Conservation (phyloP, 2,797 vertebrate genomes). For the Molothrus aeneus region DNA sequence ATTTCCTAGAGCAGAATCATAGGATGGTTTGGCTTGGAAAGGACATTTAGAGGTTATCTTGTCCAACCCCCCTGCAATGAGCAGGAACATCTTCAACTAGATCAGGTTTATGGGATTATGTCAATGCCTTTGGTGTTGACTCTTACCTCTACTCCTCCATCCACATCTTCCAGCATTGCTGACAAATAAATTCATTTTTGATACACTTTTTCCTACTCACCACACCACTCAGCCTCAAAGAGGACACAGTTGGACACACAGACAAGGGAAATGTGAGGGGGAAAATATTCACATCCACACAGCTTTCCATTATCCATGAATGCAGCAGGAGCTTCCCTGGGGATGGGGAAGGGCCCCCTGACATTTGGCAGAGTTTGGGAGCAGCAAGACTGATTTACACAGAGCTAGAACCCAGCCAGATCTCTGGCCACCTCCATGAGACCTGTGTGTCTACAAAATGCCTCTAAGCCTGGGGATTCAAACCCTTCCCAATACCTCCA, state of each 20-base stretch:
- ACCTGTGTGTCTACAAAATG: background rate
- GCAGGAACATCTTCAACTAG: background rate
- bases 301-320: background rate
- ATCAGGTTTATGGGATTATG: background rate
- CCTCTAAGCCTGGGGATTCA: background rate
- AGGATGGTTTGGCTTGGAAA: background rate
- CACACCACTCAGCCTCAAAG: background rate
- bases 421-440: background rate
- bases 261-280: background rate
- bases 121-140: background rate
- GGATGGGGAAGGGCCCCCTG: background rate
- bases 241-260: rapidly evolving
- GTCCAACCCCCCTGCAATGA: background rate
- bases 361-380: background rate
- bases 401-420: background rate
- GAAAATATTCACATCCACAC: rapidly evolving
- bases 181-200: background rate
- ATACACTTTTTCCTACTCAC: background rate
- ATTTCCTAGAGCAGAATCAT: background rate
- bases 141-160: background rate
- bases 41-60: background rate
- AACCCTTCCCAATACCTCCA: rapidly evolving
- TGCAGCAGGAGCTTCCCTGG: rapidly evolving
- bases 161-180: background rate
- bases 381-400: background rate